Evolutionary conservation across 2,797 vertebrate genomes (phyloP), one percentile per base, ranked within the genome.

Genomic region (Manis pentadactyla): DNA sequence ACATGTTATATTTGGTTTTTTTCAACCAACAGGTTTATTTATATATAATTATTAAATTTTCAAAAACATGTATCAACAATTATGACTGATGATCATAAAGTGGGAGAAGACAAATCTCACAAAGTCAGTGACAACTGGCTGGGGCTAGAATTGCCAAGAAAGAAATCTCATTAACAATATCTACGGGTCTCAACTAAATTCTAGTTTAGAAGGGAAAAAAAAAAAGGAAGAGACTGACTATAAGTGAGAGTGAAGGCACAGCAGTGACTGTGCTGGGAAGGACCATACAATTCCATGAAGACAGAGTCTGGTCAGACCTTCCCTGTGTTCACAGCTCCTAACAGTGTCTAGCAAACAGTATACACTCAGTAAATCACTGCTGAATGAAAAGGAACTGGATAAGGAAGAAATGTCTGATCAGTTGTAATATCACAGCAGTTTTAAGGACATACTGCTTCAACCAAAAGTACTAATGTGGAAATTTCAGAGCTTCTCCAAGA

Each of bases 361-460:
- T 68, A 46, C n/a, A 82, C 46, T 95, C 66, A 64, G n/a, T 42
- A 94, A 87, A 90, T 46, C n/a, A 90, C 2, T 71, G 37, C 29
- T 82, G 39, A 93, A 13, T 49, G 42, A 63, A 90, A 94, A 75
- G 17, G 46, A 86, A 69, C 31, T 23, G 23, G 90, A n/a, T 82
- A 19, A 74, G 64, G 57, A 19, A 96, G 37, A 63, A 46, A 68
- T 34, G 27, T 12, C 34, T 87, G 25, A 46, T 51, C 19, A 7
- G 34, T 84, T 94, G 14, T 64, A 39, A 51, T n/a, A 61, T 42
- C 46, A 90, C 34, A 74, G 77, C 7, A n/a, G 59, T 93, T 95
- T 90, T 89, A 53, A 83, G 91, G 78, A 93, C 46, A 85, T 59
- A n/a, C 53, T 85, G 46, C 59, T 96, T 91, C 19, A 69, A 93